phyloP scores from a whole-genome alignment of 2,113 vertebrate genomes.

The Dromaius novaehollandiae region DNA sequence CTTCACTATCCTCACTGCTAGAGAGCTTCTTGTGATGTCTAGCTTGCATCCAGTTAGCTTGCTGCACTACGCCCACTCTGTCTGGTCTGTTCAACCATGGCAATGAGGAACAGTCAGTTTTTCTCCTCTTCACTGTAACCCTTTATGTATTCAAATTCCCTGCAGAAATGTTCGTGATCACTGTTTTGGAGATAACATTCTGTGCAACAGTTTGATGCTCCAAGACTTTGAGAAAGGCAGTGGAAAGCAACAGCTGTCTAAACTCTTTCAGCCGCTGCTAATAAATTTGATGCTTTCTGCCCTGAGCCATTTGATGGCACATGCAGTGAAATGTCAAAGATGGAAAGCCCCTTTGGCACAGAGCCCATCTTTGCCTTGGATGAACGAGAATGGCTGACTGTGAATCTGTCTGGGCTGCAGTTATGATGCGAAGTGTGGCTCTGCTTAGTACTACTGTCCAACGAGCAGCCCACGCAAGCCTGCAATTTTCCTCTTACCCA shows the following conservation, averaged over 20 bases:
- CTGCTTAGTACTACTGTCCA: neutral
- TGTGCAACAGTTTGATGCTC: neutral
- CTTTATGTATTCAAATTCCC: neutral
- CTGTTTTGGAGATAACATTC: neutral
- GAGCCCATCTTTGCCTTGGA: neutral
- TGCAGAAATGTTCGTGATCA: neutral
- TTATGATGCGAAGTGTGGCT: neutral
- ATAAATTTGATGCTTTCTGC: neutral
- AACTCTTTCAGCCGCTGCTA: conserved; percentile 3
- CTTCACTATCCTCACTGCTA: accelerated
- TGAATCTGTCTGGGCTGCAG: neutral
- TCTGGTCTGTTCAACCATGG: neutral
- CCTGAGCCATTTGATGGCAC: neutral
- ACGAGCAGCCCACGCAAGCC: neutral
- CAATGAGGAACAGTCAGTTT: neutral
- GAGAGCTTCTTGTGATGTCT: neutral
- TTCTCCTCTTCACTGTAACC: neutral
- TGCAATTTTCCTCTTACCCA: neutral
- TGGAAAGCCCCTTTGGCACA: conserved; percentile 7
- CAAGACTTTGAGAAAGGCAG: neutral
- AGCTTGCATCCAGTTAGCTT: neutral
- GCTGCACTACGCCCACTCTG: neutral
- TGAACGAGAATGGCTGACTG: neutral
- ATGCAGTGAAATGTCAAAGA: neutral
- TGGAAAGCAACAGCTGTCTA: conserved; percentile 32